Conservation (phyloP, 2,888 invertebrate genomes). For the Hipparchia sbordonii region DNA sequence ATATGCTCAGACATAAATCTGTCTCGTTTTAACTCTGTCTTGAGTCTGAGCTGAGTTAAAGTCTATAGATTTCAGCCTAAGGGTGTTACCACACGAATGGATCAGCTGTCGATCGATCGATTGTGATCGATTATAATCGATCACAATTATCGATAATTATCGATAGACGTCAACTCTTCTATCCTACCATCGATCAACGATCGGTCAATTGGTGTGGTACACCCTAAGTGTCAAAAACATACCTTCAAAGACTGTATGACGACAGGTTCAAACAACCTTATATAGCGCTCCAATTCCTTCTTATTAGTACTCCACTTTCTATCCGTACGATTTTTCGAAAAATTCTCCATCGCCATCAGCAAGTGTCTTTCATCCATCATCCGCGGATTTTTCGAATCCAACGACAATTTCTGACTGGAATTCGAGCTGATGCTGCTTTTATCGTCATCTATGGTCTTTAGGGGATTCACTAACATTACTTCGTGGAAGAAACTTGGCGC, state of each 20-base stretch:
- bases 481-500: constrained; percentile 59
- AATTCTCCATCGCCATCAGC: constrained; percentile 72
- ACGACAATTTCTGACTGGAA: constrained; percentile 62
- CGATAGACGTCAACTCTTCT: no score
- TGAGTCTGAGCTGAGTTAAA: no score
- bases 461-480: constrained; percentile 60
- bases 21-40: no score
- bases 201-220: no score
- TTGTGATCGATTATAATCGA: no score
- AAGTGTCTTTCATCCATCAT: constrained; percentile 66
- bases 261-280: constrained; percentile 96
- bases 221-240: constrained; percentile 36
- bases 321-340: constrained; percentile 72
- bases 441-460: constrained; percentile 45
- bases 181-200: no score
- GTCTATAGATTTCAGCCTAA: no score
- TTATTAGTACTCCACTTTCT: constrained; percentile 78
- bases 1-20: no score
- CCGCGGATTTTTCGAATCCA: constrained; percentile 62
- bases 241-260: constrained; percentile 96
- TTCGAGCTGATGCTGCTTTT: constrained; percentile 55
- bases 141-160: no score
- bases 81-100: no score
- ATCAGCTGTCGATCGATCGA: no score
- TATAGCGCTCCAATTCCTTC: constrained; percentile 87